These are phyloP conservation scores for Latrodectus geometricus DNA, from an alignment of 1,140 invertebrate genomes.

Conservation along the genomic window DNA sequence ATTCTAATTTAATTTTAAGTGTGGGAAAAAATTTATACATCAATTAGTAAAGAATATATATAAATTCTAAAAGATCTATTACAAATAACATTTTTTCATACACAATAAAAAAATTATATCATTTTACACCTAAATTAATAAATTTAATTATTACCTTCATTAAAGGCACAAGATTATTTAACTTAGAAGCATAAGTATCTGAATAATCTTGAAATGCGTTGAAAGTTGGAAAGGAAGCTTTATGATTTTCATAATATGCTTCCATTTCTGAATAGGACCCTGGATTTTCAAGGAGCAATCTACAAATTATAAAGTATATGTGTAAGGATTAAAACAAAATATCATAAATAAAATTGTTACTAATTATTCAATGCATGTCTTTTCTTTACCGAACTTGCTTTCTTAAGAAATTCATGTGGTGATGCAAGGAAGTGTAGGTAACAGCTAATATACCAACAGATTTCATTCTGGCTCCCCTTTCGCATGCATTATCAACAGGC, in stretches of 20 bases:
- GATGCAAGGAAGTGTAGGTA: conserved; percentile 69
- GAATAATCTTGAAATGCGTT: conserved; percentile 47
- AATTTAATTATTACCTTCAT: conserved; percentile 28
- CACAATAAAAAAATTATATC: too few relatives aligned
- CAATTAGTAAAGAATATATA: background rate
- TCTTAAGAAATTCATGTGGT: conserved; percentile 70
- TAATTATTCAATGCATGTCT: background rate
- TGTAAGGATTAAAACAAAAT: background rate
- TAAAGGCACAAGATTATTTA: conserved; percentile 50
- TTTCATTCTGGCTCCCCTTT: conserved; percentile 71
- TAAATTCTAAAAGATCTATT: too few relatives aligned
- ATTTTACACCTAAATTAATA: background rate
- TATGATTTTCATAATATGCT: conserved; percentile 69
- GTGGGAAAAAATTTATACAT: background rate
- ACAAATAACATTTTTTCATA: too few relatives aligned
- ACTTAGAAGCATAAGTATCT: conserved; percentile 9
- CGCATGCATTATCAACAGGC: conserved; percentile 69
- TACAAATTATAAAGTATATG: conserved; percentile 54
- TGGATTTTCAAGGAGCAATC: conserved; percentile 70
- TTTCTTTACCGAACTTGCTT: conserved; percentile 69
- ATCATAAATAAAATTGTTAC: background rate
- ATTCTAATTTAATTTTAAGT: too few relatives aligned
- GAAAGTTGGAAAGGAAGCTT: conserved; percentile 53
- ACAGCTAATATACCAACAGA: conserved; percentile 70
- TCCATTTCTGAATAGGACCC: conserved; percentile 68